Evolutionary conservation across 2,888 invertebrate genomes (phyloP).

Genomic region (Dicranocentrus wangi): DNA sequence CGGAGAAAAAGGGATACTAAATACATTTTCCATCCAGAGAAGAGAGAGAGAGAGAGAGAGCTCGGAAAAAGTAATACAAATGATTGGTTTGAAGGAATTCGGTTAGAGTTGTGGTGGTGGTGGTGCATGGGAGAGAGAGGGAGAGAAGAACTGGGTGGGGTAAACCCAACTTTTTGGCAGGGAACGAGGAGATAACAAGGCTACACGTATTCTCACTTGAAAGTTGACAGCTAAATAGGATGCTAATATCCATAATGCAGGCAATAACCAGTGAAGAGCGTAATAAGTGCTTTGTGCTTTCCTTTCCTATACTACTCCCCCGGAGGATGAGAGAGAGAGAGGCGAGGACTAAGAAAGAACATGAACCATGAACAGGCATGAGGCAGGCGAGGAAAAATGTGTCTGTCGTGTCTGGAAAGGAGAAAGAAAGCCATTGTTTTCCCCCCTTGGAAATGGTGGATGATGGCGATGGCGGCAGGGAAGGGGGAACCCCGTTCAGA

Average conservation of each 20-base stretch:
- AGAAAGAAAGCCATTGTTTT: background rate
- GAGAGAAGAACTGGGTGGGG: too few species aligned
- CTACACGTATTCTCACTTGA: slow-evolving; percentile 4
- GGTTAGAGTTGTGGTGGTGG: background rate
- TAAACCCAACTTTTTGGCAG: too few species aligned
- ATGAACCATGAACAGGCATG: background rate
- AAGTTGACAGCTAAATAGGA: slow-evolving; percentile 49
- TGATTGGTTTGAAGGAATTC: too few species aligned
- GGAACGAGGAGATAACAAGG: background rate
- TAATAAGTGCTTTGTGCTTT: slow-evolving; percentile 27
- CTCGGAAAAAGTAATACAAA: too few species aligned
- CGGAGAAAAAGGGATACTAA: too few species aligned
- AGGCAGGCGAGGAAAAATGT: background rate
- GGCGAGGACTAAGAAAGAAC: background rate
- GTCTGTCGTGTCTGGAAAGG: too few species aligned
- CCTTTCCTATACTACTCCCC: background rate
- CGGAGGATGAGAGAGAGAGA: background rate
- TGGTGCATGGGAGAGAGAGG: too few species aligned
- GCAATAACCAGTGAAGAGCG: slow-evolving; percentile 48
- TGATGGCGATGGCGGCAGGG: background rate
- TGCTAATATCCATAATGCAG: slow-evolving; percentile 54
- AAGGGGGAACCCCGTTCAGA: background rate
- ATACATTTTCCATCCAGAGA: too few species aligned
- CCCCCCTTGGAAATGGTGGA: background rate
- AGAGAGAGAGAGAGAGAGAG: too few species aligned